These are phyloP conservation scores for Dascyllus trimaculatus DNA, from an alignment of 2,113 vertebrate genomes.

Conservation along the genomic window DNA sequence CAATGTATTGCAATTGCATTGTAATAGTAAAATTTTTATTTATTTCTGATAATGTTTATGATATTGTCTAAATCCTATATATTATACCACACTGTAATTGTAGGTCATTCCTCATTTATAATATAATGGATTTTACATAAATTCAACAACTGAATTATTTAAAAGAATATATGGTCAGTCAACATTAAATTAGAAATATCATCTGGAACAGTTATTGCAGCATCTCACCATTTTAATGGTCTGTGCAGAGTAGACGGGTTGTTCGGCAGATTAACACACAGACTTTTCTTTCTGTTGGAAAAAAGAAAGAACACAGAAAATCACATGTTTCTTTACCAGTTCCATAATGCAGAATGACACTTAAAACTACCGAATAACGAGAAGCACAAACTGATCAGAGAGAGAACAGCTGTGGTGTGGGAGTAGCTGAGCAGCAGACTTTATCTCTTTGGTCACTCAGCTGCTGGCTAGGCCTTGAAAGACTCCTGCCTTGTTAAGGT, in stretches of 20 bases:
- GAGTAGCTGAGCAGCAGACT: background rate
- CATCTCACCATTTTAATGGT: slow-evolving; percentile 67
- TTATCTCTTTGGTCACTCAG: background rate
- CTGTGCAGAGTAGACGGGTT: slow-evolving; percentile 15
- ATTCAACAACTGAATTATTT: too few species aligned
- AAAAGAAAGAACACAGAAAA: background rate
- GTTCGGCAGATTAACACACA: background rate
- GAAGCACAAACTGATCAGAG: slow-evolving; percentile 6
- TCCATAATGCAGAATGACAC: background rate
- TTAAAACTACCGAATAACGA: background rate
- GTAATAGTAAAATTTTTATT: too few species aligned
- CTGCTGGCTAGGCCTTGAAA: slow-evolving; percentile 1
- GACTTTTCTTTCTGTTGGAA: slow-evolving; percentile 34
- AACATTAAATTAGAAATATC: too few species aligned
- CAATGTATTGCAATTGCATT: background rate
- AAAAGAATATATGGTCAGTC: too few species aligned
- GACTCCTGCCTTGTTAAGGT: background rate
- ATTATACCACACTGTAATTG: background rate
- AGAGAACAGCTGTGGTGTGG: slow-evolving; percentile 19
- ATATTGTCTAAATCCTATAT: background rate
- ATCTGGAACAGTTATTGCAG: background rate
- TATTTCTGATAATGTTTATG: too few species aligned
- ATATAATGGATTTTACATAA: too few species aligned
- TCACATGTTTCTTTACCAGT: background rate
- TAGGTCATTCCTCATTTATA: background rate